Evolutionary conservation across 2,113 vertebrate species (phyloP).

Genomic region (Sardina pilchardus): DNA sequence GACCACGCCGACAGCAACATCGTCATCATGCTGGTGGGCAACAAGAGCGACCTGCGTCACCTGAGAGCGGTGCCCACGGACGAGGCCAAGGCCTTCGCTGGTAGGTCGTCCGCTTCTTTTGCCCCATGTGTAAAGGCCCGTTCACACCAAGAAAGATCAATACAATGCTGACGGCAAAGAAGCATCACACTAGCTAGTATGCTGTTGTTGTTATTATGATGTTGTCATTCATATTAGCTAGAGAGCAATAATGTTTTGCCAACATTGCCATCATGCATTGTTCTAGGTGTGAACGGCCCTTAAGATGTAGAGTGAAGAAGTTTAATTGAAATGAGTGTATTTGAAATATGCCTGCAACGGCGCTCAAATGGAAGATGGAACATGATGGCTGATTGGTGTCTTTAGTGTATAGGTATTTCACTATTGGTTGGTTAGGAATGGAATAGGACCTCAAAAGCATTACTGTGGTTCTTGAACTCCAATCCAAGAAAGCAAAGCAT

Average conservation of each 20-base stretch:
- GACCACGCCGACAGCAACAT: conserved; percentile 85
- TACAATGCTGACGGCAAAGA: no score
- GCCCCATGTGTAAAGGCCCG: no score
- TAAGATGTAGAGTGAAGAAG: no score
- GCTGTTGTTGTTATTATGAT: no score
- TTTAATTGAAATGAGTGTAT: no score
- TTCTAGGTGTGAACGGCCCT: no score
- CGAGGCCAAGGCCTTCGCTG: conserved; percentile 78
- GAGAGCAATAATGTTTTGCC: no score
- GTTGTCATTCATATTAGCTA: no score
- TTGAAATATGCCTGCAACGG: background rate
- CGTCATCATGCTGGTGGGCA: conserved; percentile 87
- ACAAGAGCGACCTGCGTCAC: conserved; percentile 81
- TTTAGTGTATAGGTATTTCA: background rate
- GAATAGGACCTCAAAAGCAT: no score
- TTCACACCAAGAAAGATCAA: no score
- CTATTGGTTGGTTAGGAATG: background rate
- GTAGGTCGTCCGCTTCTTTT: conserved; percentile 51
- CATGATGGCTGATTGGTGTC: background rate
- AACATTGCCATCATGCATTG: no score
- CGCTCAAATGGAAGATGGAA: background rate
- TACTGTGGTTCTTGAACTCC: background rate
- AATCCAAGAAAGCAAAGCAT: background rate
- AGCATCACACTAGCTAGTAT: no score
- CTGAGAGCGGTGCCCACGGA: conserved; percentile 82